Evolutionary conservation across 2,888 invertebrate species (phyloP).

Genomic region (Morinoia aosen): DNA sequence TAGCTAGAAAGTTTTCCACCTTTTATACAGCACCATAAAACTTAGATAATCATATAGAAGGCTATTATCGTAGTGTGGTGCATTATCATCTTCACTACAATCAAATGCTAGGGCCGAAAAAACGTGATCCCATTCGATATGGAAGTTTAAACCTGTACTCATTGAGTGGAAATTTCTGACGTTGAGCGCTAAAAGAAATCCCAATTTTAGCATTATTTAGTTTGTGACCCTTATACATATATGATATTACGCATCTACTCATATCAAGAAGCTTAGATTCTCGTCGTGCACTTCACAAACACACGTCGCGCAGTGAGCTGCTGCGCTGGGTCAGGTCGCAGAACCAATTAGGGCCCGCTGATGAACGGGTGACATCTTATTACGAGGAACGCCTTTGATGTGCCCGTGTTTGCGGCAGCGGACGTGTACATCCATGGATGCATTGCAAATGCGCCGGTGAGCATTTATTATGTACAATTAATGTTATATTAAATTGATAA

Average conservation of each 20-base stretch:
- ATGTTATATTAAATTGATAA: neutral
- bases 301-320: neutral
- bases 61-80: neutral
- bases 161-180: neutral
- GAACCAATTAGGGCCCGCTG: neutral
- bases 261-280: neutral
- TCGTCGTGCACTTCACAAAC: neutral
- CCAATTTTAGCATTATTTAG: neutral
- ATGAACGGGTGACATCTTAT: slow-evolving; percentile 31
- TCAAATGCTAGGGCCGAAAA: neutral
- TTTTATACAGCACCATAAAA: no score
- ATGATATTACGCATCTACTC: neutral
- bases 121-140: neutral
- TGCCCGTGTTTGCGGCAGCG: neutral
- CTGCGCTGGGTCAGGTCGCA: neutral
- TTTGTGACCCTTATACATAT: neutral
- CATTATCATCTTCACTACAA: neutral
- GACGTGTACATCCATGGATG: neutral
- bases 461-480: neutral
- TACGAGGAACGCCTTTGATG: neutral
- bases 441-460: neutral
- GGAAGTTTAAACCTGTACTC: neutral
- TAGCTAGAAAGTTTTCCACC: no score
- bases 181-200: neutral
- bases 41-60: no score